phyloP scores from a whole-genome alignment of 2,797 vertebrate species.

The Tapirus indicus region DNA sequence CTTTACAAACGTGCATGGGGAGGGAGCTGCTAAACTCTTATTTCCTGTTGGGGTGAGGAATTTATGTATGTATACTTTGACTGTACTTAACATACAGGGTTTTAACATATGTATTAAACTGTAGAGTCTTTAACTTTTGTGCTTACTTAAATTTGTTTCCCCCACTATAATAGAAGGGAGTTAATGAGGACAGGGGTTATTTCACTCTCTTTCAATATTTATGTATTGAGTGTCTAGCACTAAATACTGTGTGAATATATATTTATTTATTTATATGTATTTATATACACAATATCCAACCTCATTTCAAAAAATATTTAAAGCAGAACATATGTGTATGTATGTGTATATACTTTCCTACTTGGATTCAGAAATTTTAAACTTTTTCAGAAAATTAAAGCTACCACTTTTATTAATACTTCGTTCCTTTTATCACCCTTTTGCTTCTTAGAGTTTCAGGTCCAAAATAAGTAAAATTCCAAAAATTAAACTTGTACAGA shows the following conservation, averaged over 20 bases:
- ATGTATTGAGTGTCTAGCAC: background rate
- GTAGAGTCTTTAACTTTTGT: background rate
- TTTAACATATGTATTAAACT: background rate
- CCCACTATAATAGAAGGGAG: background rate
- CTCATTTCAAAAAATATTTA: background rate
- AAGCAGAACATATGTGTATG: background rate
- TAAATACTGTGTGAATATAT: background rate
- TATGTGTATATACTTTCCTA: background rate
- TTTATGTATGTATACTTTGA: background rate
- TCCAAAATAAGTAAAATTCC: background rate
- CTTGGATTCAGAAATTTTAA: background rate
- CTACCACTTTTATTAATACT: background rate
- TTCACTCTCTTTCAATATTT: background rate
- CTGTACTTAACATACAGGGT: background rate
- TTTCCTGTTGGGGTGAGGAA: background rate
- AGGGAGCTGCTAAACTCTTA: background rate
- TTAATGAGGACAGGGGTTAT: background rate
- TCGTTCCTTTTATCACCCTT: background rate
- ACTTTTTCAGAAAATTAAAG: background rate
- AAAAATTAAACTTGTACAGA: background rate
- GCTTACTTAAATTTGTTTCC: background rate
- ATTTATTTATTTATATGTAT: background rate
- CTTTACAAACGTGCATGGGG: background rate
- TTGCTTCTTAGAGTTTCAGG: background rate
- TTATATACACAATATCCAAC: too few species aligned